Conservation (phyloP, 2,113 vertebrate genomes). For the Chaetodon auriga region DNA sequence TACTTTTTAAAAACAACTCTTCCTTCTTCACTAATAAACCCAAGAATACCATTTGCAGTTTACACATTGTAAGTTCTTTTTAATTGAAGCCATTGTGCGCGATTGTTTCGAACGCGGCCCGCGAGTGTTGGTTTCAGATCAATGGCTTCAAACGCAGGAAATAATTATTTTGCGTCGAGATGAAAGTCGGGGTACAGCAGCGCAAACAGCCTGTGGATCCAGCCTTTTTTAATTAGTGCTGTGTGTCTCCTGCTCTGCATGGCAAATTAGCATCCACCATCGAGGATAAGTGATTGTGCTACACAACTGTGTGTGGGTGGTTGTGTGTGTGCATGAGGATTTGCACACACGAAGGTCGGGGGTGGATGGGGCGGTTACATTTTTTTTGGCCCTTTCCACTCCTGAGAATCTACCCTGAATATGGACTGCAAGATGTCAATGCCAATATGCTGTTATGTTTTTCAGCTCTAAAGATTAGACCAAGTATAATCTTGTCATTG, state of each 20-base stretch:
- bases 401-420: slow-evolving; percentile 35
- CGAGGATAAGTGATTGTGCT: slow-evolving; percentile 44
- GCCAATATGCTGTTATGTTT: background rate
- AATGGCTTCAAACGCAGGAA: slow-evolving; percentile 67
- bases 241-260: slow-evolving; percentile 44
- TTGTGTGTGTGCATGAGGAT: background rate
- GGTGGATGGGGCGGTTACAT: background rate
- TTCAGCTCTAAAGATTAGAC: background rate
- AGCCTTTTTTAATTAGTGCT: slow-evolving; percentile 73
- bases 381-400: background rate
- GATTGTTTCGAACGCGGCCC: slow-evolving; percentile 43
- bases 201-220: slow-evolving; percentile 72
- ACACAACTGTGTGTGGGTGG: slow-evolving; percentile 11
- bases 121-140: slow-evolving; percentile 68
- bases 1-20: slow-evolving; percentile 43
- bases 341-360: background rate
- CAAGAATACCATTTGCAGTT: slow-evolving; percentile 56
- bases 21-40: slow-evolving; percentile 50
- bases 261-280: slow-evolving; percentile 67
- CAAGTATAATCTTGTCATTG: slow-evolving; percentile 10
- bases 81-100: slow-evolving; percentile 47
- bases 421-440: slow-evolving; percentile 23
- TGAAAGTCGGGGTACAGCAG: slow-evolving; percentile 67
- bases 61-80: slow-evolving; percentile 47
- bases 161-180: slow-evolving; percentile 74